Base-by-base conservation (phyloP, 37 sponge, comb jelly and placozoan genomes). In the Mnemiopsis leidyi region DNA sequence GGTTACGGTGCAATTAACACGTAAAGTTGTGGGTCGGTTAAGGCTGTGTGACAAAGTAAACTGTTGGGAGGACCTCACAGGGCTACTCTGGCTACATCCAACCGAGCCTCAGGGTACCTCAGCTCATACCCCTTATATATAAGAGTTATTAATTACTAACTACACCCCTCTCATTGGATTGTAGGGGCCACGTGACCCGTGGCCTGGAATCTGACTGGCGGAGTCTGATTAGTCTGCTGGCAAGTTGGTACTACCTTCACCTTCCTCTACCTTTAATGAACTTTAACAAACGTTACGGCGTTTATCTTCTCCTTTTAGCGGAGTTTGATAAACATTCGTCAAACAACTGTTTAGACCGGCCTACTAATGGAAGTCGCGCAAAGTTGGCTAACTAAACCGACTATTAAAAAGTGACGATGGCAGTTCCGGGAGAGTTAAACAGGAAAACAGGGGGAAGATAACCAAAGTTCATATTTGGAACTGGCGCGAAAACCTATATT, bases 131-230 rank as follows among this genome's bases (percentile, higher is more conserved):
- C 30, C 38, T 3, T 31, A 9, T 35, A 85, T 38, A 40, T 85
- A 85, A 85, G 90, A 85, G 90, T 85, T 40, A 85, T 85, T 85
- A 85, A 85, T 85, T 85, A 85, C 90, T 37, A 38, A 38, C 90
- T 85, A 85, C 90, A 23, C 26, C 61, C 48, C 90, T 1, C 29
- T 21, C 90, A 85, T 85, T 85, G 90, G 90, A 28, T 9, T 28
- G 39, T 0, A 23, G 26, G 2, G 0, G 35, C 39, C 90, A 85
- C 90, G 90, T 85, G 90, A 3, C 48, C 36, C 0, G 29, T 24
- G 40, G 36, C 0, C 61, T n/a, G 90, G 38, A 37, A 35, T 28
- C 90, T 77, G 32, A 32, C 33, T 77, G 79, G 79, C 79, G 1
- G 79, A 28, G 79, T 77, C 79, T 85, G 90, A 85, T 85, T 85